Conservation (phyloP, 2,888 invertebrate genomes). For the Conus canariensis region DNA sequence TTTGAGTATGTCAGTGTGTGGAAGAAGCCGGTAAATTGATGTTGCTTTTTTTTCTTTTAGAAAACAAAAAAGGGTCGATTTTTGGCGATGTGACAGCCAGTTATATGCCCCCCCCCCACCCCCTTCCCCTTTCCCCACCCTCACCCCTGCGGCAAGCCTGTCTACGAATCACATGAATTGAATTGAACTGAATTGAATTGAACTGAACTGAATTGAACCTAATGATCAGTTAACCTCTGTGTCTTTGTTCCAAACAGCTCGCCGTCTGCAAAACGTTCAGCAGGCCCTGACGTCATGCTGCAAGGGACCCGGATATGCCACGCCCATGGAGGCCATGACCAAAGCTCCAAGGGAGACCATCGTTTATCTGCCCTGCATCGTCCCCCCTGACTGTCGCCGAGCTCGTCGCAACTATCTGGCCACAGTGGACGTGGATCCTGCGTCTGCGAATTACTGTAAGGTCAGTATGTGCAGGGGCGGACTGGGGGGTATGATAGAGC, state of each 20-base stretch:
- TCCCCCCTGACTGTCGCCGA: conserved; percentile 75
- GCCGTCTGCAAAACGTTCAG: neutral
- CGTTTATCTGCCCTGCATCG: conserved; percentile 93
- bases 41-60: too few species aligned
- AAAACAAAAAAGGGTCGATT: too few species aligned
- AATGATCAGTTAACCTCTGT: neutral
- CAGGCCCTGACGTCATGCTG: conserved; percentile 54
- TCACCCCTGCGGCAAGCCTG: too few species aligned
- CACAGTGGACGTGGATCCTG: conserved; percentile 94
- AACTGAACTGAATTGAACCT: neutral
- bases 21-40: too few species aligned
- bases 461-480: conserved; percentile 79
- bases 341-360: conserved; percentile 90
- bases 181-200: neutral
- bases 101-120: too few species aligned
- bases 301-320: conserved; percentile 80
- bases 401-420: conserved; percentile 92
- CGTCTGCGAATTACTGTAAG: conserved; percentile 90
- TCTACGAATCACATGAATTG: too few species aligned
- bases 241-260: neutral
- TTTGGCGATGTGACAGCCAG: too few species aligned
- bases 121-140: too few species aligned
- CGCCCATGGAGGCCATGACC: conserved; percentile 87
- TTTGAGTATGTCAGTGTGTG: too few species aligned
- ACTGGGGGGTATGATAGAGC: too few species aligned